Base-by-base conservation (phyloP, 2,113 vertebrate genomes). In the Scolopax mira region DNA sequence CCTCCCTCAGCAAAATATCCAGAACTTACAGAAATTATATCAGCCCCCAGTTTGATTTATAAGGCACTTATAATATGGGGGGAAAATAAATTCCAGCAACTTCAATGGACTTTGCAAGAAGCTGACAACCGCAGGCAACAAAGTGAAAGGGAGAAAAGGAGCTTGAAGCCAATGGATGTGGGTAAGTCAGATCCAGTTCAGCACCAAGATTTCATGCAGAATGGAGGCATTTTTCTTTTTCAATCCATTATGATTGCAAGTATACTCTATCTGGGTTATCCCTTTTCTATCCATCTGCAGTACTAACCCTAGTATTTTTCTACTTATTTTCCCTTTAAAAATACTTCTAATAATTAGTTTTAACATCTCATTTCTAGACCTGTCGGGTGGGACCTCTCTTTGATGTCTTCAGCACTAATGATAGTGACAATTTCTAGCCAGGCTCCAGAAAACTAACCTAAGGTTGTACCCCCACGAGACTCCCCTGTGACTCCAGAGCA, bases 31-130 rank as follows among this genome's bases (percentile, higher is more conserved):
- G 41, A 92, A 65, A 44, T 14, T 0, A 44, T 11, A 46, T 41
- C n/a, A 79, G 35, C 64, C 10, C 7, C 11, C 13, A 12, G 9
- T 35, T 79, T 33, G 10, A 28, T 81, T 89, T 54, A 33, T 6
- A 81, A 79, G 6, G 14, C n/a, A 31, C 13, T 31, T 67, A n/a
- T 2, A 57, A 2, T 19, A n/a, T 19, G 52, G 0, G 0, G 18
- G 16, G 4, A 3, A 7, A 21, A 9, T 13, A 84, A 61, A 37
- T 16, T n/a, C 13, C 48, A 77, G 58, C 22, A 65, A 30, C 15
- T 60, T 64, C 30, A 62, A 30, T 1, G 4, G 44, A 55, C 52
- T 60, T 42, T 90, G 23, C 30, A 72, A 83, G 64, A 44, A 66
- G 51, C 31, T 87, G 22, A 37, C 18, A 83, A 42, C 4, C 31